Conservation (phyloP, 2,888 invertebrate genomes). For the Rambutsinella grinnellia region DNA sequence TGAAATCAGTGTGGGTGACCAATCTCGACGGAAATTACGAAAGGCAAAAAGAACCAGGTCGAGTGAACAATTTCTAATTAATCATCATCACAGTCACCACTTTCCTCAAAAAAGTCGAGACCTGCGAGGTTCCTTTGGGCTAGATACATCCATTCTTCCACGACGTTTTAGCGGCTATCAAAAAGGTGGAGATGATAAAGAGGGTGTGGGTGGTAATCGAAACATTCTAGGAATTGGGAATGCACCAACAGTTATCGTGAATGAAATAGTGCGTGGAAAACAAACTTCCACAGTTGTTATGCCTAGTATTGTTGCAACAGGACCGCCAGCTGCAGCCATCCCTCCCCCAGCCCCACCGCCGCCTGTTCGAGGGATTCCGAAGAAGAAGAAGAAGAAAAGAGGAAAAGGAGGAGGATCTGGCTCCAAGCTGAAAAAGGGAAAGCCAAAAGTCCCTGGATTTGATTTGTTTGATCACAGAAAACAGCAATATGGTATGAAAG, state of each 20-base stretch:
- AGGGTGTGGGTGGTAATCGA: not conserved
- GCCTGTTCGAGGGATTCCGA: constrained; percentile 2
- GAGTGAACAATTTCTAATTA: too few relatives aligned
- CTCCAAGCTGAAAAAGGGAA: constrained; percentile 29
- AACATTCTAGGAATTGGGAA: not conserved
- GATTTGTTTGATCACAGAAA: constrained; percentile 62
- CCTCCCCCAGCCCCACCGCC: constrained; percentile 27
- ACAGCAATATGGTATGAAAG: constrained; percentile 59
- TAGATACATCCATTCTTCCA: too few relatives aligned
- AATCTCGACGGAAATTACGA: too few relatives aligned
- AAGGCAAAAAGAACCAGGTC: too few relatives aligned
- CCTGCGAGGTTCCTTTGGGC: too few relatives aligned
- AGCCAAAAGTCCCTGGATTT: constrained; percentile 58
- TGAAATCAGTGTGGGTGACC: too few relatives aligned
- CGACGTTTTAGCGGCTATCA: too few relatives aligned
- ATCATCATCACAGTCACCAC: too few relatives aligned
- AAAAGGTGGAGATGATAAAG: too few relatives aligned
- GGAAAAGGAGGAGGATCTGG: not conserved
- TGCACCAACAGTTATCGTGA: constrained; percentile 19
- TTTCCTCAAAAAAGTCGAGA: too few relatives aligned
- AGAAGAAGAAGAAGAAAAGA: constrained; percentile 13
- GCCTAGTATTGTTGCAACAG: constrained; percentile 9
- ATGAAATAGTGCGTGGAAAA: constrained; percentile 23
- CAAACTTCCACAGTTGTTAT: constrained; percentile 16
- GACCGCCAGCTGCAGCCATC: constrained; percentile 17